Base-by-base conservation (phyloP, 1,140 invertebrate genomes). In the Glossosoma conforme region DNA sequence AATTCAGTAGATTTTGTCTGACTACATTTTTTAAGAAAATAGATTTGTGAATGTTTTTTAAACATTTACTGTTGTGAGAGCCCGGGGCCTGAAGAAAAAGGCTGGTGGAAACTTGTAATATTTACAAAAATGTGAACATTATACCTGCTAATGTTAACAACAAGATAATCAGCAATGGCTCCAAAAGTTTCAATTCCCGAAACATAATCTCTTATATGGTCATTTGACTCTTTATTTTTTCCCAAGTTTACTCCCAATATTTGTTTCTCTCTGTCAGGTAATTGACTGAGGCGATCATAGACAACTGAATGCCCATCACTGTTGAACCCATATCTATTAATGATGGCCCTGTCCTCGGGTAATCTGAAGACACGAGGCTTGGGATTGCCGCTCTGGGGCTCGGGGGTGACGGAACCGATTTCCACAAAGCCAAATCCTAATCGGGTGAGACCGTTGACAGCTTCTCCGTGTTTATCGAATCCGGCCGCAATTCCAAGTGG, bases 381-480 rank as follows among this genome's bases (percentile, higher is more conserved):
- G 9, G 84, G 79, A 72, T 99, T 98, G 3, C 97, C 97, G 9
- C 79, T 66, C 70, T 99, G 96, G 8, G 95, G 89, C 58, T 82
- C 55, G 2, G 96, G 97, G 3, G 97, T 99, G 0, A 99, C 84
- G 11, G 94, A 95, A 56, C 96, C 96, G 59, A 99, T 84, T 81
- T 99, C 97, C 24, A 98, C 83, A 74, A 97, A 94, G 17, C 94
- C 87, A 76, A 98, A 98, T 0, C 96, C 96, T 42, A 93, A 74
- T 61, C 86, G 82, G 37, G 81, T 77, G 19, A 99, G 68, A 0
- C 90, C 89, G 52, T 82, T 68, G 1, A 97, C 76, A 18, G 90
- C 92, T 76, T 98, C 91, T 8, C 83, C 96, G 71, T 98, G 84
- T 67, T 99, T 99, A 68, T 99, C 97, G 77, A 98, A 98, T 2